These are phyloP conservation scores for Gibbula magus DNA, from an alignment of 2,888 invertebrate species.

Conservation along the genomic window DNA sequence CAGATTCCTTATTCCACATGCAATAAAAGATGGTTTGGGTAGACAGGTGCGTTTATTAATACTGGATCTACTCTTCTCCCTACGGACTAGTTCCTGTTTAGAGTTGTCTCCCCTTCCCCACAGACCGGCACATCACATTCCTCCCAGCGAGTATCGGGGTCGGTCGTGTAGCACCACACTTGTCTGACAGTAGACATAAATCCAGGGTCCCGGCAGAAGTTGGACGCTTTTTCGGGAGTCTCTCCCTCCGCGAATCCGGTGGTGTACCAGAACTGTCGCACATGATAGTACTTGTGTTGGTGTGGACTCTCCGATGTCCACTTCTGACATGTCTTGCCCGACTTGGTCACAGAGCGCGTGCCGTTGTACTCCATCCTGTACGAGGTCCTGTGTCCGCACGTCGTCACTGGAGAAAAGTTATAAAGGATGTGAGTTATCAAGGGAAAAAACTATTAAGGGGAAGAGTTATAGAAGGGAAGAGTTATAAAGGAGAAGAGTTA, in stretches of 20 bases:
- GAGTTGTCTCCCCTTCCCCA: too few species aligned
- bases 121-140: neutral
- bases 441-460: too few species aligned
- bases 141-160: neutral
- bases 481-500: too few species aligned
- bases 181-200: neutral
- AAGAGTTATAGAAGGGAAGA: too few species aligned
- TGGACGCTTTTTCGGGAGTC: neutral
- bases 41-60: too few species aligned
- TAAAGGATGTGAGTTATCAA: too few species aligned
- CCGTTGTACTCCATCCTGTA: neutral
- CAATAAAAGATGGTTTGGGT: too few species aligned
- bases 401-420: too few species aligned
- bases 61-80: too few species aligned
- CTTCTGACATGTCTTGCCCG: neutral
- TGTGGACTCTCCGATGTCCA: neutral
- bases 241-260: neutral
- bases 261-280: neutral
- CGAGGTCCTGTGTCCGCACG: too few species aligned
- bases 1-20: too few species aligned
- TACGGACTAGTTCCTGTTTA: too few species aligned
- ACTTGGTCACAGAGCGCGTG: neutral
- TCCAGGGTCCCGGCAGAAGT: slow-evolving; percentile 11
- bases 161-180: neutral
- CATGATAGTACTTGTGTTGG: neutral